Percentiles rank a stretch among this genome's conserved stretches.
Conservation (phyloP, 2,113 vertebrate species). For the Dasyornis broadbenti region DNA sequence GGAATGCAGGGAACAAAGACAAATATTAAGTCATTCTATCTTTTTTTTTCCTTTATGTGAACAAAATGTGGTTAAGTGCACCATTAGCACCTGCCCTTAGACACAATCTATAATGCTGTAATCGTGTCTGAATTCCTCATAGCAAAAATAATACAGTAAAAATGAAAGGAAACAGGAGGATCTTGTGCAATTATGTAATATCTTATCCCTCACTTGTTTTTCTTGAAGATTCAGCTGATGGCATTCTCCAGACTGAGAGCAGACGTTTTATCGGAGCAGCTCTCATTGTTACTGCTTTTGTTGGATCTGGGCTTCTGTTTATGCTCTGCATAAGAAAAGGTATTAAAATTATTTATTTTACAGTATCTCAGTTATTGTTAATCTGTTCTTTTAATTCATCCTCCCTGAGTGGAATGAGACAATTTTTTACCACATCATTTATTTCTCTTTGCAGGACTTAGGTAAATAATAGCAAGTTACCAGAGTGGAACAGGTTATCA, state of each 20-base stretch:
- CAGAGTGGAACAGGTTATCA: background rate
- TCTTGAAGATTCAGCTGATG: background rate
- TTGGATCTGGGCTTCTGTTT: background rate
- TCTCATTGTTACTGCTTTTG: background rate
- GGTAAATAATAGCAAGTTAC: background rate
- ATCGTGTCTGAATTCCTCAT: background rate
- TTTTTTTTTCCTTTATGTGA: background rate
- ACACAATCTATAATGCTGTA: background rate
- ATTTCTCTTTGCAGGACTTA: background rate
- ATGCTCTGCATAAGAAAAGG: conserved; percentile 11
- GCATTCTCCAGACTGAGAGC: background rate
- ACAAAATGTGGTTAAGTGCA: background rate
- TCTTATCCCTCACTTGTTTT: background rate
- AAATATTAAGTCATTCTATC: background rate
- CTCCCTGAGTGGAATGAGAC: background rate
- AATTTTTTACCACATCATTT: background rate
- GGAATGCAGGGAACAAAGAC: background rate
- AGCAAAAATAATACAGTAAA: background rate
- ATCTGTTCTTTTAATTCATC: background rate
- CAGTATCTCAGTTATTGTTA: background rate
- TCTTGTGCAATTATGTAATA: background rate
- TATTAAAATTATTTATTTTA: background rate
- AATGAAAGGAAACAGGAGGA: background rate
- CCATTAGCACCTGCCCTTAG: background rate
- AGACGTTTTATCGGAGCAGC: conserved; percentile 1